Percentiles rank a stretch among this genome's conserved stretches.
These are phyloP conservation scores for Podiceps cristatus DNA, from an alignment of 2,113 vertebrate genomes.

Conservation along the genomic window DNA sequence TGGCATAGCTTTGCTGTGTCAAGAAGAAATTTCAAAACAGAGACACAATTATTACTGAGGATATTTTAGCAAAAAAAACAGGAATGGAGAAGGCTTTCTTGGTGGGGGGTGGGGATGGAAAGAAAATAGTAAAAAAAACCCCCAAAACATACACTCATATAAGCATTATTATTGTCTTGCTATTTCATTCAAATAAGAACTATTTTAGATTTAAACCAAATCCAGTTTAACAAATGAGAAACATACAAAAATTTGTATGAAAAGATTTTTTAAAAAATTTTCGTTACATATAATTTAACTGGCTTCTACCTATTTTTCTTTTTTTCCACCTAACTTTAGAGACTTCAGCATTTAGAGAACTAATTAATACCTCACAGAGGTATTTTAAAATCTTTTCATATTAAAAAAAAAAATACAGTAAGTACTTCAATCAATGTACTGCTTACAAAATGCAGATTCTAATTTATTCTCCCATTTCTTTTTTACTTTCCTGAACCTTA, in stretches of 20 bases:
- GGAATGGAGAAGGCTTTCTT: background rate
- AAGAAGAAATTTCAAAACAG: background rate
- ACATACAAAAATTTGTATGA: background rate
- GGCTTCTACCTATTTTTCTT: background rate
- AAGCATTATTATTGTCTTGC: background rate
- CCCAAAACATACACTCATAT: background rate
- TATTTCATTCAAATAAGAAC: background rate
- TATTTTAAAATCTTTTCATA: background rate
- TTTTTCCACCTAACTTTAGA: background rate
- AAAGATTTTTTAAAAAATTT: too few relatives aligned
- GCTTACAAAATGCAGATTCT: background rate
- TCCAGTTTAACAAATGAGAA: background rate
- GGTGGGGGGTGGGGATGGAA: background rate
- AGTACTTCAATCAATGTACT: background rate
- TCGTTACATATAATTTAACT: background rate
- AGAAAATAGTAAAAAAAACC: background rate
- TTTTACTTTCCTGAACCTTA: background rate
- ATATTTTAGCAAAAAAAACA: background rate
- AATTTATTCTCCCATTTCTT: background rate
- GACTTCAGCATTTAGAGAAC: background rate
- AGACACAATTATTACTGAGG: background rate
- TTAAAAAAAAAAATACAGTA: background rate
- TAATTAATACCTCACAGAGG: background rate
- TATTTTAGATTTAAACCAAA: background rate
- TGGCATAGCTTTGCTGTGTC: background rate